Conservation (phyloP, 2,797 vertebrate genomes). For the Mallotus villosus region DNA sequence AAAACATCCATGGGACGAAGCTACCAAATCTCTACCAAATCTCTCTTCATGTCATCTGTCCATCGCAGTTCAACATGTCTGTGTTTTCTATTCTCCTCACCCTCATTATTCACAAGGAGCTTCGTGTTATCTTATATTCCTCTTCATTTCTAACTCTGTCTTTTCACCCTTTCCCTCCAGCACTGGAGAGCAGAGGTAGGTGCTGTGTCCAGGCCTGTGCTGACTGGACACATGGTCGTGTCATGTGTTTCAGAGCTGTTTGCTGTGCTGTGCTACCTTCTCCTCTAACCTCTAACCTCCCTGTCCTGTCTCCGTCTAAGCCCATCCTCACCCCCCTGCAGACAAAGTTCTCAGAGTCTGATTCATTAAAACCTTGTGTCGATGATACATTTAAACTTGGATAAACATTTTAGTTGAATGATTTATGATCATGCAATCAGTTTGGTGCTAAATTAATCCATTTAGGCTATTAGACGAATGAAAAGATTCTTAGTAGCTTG, state of each 20-base stretch:
- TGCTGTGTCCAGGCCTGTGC: constrained; percentile 54
- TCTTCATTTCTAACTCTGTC: constrained; percentile 55
- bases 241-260: constrained; percentile 45
- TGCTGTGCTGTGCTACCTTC: background rate
- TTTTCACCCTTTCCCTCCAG: constrained; percentile 64
- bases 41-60: constrained; percentile 4
- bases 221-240: constrained; percentile 39
- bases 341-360: background rate
- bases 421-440: too few species aligned
- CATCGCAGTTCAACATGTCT: background rate
- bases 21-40: background rate
- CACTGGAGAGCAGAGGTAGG: constrained; percentile 83
- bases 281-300: constrained; percentile 27
- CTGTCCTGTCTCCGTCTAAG: constrained; percentile 16
- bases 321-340: background rate
- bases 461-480: background rate
- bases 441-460: too few species aligned
- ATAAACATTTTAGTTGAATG: background rate
- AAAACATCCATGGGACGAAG: too few species aligned
- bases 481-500: background rate
- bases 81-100: background rate
- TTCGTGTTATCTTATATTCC: constrained; percentile 58
- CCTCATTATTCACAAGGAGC: constrained; percentile 30
- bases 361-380: background rate
- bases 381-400: background rate